Evolutionary conservation across 2,113 vertebrate genomes (phyloP), one percentile per base, ranked within the genome.

Genomic region (Trochalopteron elliotii): DNA sequence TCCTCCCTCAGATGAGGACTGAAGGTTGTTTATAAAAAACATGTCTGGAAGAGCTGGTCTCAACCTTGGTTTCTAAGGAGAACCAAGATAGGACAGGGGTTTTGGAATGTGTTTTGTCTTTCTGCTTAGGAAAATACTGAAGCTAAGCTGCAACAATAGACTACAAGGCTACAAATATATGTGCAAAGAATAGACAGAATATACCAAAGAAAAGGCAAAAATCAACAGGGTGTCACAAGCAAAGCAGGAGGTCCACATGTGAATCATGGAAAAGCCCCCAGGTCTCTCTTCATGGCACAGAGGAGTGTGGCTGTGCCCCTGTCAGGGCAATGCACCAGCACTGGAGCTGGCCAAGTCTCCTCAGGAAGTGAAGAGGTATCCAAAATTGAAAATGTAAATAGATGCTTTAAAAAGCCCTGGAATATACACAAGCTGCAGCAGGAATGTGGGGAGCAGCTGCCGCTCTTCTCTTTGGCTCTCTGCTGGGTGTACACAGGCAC

Each of bases 381-480:
- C 79, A 78, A 71, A 83, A 67, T 1, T 25, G 31, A 44, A 75
- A 91, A 96, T 94, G 83, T 97, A 97, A 97, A 97, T 84, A 96
- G 79, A 91, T 92, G 88, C 92, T 95, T 81, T 96, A 94, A 95
- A 96, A 97, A 94, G 94, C 85, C 12, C 86, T 79, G 91, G 50
- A 74, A 83, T 90, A 68, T 96, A 97, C 2, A 96, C 95, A 94
- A 88, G 72, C 83, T 96, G 17, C 78, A 76, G 85, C 75, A 92
- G 93, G 93, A 94, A 96, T 35, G 79, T 0, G 0, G 71, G 95
- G 83, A 96, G 90, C 96, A 97, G 96, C 95, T 97, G 96, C 93
- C 33, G 45, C 15, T 80, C 21, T 45, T 87, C 94, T 89, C 71
- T 8, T 20, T 30, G 92, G 85, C 86, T 89, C 84, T 52, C 53